Percentiles rank a stretch among this genome's conserved stretches.
Evolutionary conservation across 1,140 invertebrate species (phyloP).

Genomic region (Antheraea pernyi): DNA sequence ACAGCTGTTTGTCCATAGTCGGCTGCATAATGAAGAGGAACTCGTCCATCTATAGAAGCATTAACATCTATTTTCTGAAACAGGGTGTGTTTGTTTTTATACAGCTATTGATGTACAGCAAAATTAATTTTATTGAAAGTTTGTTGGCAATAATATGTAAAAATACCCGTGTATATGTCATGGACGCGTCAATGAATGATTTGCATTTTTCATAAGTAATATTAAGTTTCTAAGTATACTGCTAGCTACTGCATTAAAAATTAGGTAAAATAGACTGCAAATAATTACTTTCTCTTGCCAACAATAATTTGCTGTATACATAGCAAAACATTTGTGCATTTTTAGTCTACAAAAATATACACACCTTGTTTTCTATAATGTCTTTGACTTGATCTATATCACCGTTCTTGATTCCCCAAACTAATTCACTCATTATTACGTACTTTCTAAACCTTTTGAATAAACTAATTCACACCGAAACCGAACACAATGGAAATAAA

Average conservation of each 20-base stretch:
- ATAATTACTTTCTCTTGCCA: slow-evolving; percentile 35
- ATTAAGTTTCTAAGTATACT: background rate
- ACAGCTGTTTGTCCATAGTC: slow-evolving; percentile 97
- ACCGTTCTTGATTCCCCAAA: slow-evolving; percentile 97
- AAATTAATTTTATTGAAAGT: background rate
- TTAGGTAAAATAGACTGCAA: background rate
- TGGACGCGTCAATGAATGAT: background rate
- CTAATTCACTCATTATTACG: slow-evolving; percentile 86
- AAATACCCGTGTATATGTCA: background rate
- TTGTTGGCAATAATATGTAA: background rate
- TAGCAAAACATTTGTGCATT: slow-evolving; percentile 11
- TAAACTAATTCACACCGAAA: slow-evolving; percentile 17
- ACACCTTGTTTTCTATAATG: slow-evolving; percentile 91
- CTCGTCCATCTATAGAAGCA: slow-evolving; percentile 90
- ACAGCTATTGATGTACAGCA: too few relatives aligned
- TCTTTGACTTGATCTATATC: slow-evolving; percentile 95
- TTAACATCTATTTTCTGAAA: slow-evolving; percentile 91
- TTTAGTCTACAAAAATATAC: slow-evolving; percentile 21
- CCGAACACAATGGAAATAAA: slow-evolving; percentile 25
- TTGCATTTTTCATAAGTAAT: background rate
- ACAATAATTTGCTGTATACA: slow-evolving; percentile 15
- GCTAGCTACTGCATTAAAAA: background rate
- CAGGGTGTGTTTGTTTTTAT: background rate
- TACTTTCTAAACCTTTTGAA: slow-evolving; percentile 39
- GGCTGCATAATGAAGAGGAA: slow-evolving; percentile 93